A percentile compares a stretch with the other conserved stretches of the same genome.
Evolutionary conservation across 53 echinoderm and acorn worm genomes (phyloP).

Genomic region (Echinarachnius parma): DNA sequence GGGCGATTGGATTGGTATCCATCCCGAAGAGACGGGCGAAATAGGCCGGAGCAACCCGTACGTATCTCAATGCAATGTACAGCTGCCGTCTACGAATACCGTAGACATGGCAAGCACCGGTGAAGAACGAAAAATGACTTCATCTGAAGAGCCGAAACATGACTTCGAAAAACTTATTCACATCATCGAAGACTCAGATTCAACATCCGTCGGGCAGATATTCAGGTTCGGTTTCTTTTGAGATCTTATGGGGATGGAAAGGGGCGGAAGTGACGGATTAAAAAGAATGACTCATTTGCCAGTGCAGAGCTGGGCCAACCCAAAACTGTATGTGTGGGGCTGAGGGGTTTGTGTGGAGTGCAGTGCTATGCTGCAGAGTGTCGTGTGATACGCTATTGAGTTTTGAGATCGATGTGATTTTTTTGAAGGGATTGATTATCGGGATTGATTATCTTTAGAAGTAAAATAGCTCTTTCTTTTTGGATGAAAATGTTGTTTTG

Average conservation of each 20-base stretch:
- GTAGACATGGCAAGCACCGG: background rate
- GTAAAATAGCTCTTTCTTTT: too few relatives aligned
- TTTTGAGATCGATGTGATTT: too few relatives aligned
- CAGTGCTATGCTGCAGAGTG: background rate
- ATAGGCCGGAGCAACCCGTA: background rate
- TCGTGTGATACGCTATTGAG: too few relatives aligned
- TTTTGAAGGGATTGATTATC: too few relatives aligned
- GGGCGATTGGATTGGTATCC: background rate
- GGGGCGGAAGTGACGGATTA: slow-evolving; percentile 35
- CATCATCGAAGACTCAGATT: slow-evolving; percentile 92
- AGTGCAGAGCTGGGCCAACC: slow-evolving; percentile 23
- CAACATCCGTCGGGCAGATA: slow-evolving; percentile 89
- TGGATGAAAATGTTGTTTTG: slow-evolving; percentile 21
- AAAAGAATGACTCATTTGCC: slow-evolving; percentile 13
- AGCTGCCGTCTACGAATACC: background rate
- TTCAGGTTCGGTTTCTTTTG: slow-evolving; percentile 64
- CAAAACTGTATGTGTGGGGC: slow-evolving; percentile 38
- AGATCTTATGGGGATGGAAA: slow-evolving; percentile 8
- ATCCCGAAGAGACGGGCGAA: background rate
- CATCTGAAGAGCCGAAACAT: slow-evolving; percentile 35
- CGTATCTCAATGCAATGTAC: background rate
- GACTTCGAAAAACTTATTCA: slow-evolving; percentile 78
- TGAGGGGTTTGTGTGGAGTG: slow-evolving; percentile 9
- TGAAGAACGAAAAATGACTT: background rate
- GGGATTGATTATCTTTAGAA: too few relatives aligned